Evolutionary conservation across 1,140 invertebrate species (phyloP).

Genomic region (Eupeodes corollae): DNA sequence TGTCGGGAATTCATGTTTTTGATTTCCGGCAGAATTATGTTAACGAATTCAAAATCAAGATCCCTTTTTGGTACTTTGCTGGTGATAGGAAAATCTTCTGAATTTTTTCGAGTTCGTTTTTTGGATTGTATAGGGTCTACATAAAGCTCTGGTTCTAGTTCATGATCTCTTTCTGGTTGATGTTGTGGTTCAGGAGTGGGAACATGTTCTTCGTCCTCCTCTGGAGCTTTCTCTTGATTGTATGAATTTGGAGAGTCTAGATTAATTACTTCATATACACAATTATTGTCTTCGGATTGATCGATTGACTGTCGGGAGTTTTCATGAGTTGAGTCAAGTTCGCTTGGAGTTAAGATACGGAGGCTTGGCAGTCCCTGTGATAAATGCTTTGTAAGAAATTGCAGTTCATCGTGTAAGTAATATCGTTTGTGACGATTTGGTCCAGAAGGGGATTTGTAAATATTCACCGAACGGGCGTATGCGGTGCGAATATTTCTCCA

Average conservation of each 20-base stretch:
- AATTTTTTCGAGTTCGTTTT: neutral
- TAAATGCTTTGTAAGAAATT: slow-evolving; percentile 22
- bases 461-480: slow-evolving; percentile 24
- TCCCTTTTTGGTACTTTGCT: slow-evolving; percentile 3
- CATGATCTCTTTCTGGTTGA: neutral
- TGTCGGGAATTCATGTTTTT: slow-evolving; percentile 25
- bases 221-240: neutral
- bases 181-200: neutral
- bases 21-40: slow-evolving; percentile 25
- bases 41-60: slow-evolving; percentile 28
- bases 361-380: slow-evolving; percentile 13
- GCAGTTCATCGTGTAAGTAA: slow-evolving; percentile 20
- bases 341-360: no score
- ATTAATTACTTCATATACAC: neutral
- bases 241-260: neutral
- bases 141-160: neutral
- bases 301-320: neutral
- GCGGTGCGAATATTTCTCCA: slow-evolving; percentile 28
- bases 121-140: neutral
- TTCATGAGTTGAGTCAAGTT: neutral
- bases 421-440: slow-evolving; percentile 24
- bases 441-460: slow-evolving; percentile 12
- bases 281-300: neutral
- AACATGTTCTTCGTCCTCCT: neutral
- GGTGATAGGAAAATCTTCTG: neutral